phyloP scores from a whole-genome alignment of 1,140 invertebrate species.

The Leptinotarsa lineolata region DNA sequence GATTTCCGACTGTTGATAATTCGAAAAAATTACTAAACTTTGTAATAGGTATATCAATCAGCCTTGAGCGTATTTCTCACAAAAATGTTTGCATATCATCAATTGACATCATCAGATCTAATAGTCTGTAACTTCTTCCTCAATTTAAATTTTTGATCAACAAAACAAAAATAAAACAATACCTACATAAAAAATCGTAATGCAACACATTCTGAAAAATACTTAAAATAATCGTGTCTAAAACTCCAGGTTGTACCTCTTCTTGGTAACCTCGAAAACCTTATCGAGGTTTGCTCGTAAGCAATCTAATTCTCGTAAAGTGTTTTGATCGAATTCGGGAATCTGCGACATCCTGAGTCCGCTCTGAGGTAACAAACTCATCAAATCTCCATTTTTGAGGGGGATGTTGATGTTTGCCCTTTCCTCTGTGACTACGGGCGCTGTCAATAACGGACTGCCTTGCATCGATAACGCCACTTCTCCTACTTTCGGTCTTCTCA shows the following conservation, averaged over 20 bases:
- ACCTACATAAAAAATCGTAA: no score
- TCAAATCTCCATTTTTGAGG: conserved; percentile 63
- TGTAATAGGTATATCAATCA: no score
- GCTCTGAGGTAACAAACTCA: conserved; percentile 64
- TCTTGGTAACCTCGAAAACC: conserved; percentile 47
- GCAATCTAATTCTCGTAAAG: conserved; percentile 60
- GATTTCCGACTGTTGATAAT: no score
- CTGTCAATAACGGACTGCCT: conserved; percentile 66
- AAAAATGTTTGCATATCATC: no score
- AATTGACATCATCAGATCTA: no score
- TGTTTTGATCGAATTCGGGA: conserved; percentile 60
- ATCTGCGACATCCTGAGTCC: conserved; percentile 62
- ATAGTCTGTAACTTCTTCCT: no score
- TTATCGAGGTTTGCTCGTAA: conserved; percentile 63
- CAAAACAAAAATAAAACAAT: no score
- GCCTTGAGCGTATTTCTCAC: no score
- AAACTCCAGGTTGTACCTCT: background rate
- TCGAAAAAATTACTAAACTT: no score
- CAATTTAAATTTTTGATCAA: no score
- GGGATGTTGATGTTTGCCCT: conserved; percentile 68
- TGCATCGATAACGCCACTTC: conserved; percentile 71
- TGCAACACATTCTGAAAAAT: no score
- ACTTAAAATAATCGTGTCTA: background rate
- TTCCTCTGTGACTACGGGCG: conserved; percentile 51
- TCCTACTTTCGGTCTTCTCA: conserved; percentile 65